Conservation (phyloP, 1,140 invertebrate species). For the Lordiphosa mommai region DNA sequence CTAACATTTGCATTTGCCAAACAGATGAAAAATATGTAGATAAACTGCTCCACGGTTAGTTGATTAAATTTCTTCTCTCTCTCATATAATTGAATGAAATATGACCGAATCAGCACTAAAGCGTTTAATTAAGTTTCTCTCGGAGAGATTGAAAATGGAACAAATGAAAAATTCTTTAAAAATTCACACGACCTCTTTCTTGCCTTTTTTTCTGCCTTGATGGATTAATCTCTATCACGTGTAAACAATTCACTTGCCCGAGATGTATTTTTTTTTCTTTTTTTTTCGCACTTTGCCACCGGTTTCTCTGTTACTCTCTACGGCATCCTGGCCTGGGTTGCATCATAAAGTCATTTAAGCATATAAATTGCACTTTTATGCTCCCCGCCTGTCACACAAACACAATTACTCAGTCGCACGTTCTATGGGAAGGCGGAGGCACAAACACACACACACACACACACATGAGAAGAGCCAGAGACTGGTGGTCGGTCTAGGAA, state of each 20-base stretch:
- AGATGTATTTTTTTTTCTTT: background rate
- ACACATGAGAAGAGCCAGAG: background rate
- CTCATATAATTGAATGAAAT: constrained; percentile 22
- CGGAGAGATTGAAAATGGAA: background rate
- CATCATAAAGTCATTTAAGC: constrained; percentile 76
- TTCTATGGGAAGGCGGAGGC: background rate
- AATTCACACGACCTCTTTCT: constrained; percentile 14
- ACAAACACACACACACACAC: background rate
- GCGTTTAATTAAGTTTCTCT: constrained; percentile 43
- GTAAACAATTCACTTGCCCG: constrained; percentile 44
- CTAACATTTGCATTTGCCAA: constrained; percentile 44
- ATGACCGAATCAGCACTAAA: constrained; percentile 1
- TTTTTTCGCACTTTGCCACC: constrained; percentile 20
- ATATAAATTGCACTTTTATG: constrained; percentile 76
- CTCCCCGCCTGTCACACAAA: constrained; percentile 47
- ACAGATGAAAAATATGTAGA: constrained; percentile 2
- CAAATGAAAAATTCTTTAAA: background rate
- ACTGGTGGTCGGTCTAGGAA: too few relatives aligned
- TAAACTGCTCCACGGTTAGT: constrained; percentile 6
- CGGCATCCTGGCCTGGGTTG: constrained; percentile 15
- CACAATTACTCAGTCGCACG: constrained; percentile 48
- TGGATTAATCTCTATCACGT: constrained; percentile 63
- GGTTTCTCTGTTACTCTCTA: background rate
- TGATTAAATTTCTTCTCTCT: constrained; percentile 35
- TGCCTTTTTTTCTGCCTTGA: constrained; percentile 27